These are phyloP conservation scores for Drosophila aldrichi DNA, from an alignment of 2,888 invertebrate genomes.

Conservation along the genomic window DNA sequence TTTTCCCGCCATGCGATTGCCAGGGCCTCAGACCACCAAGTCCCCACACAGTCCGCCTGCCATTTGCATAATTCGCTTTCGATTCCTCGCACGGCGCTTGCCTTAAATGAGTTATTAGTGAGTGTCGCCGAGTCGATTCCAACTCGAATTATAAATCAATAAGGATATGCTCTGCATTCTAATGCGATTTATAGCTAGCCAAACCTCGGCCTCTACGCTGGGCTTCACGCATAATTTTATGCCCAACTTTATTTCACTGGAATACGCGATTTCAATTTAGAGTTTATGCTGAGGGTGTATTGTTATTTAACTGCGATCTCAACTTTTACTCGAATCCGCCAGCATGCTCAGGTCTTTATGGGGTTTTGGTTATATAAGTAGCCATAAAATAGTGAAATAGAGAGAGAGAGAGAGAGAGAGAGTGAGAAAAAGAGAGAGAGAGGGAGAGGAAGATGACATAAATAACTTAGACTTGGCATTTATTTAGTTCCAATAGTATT, in stretches of 20 bases:
- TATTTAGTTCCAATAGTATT: too few species aligned
- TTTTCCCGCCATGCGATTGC: conserved; percentile 38
- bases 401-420: too few species aligned
- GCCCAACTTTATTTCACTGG: conserved; percentile 45
- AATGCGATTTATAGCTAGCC: conserved; percentile 65
- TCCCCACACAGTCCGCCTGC: background rate
- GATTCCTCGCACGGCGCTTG: conserved; percentile 76
- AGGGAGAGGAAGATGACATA: too few species aligned
- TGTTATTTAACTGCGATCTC: conserved; percentile 2
- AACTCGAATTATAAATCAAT: conserved; percentile 81
- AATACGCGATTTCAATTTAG: conserved; percentile 43
- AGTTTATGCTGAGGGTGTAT: conserved; percentile 6
- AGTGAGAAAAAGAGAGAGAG: too few species aligned
- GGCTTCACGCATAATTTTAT: conserved; percentile 65
- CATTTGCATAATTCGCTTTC: conserved; percentile 84
- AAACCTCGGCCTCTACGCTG: conserved; percentile 4
- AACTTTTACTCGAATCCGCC: background rate
- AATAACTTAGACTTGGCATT: too few species aligned
- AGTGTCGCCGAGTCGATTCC: conserved; percentile 77
- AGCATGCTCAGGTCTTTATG: background rate
- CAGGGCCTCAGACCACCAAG: too few species aligned
- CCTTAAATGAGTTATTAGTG: conserved; percentile 83
- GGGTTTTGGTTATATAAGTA: background rate
- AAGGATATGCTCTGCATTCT: conserved; percentile 77
- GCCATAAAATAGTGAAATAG: background rate